These are phyloP conservation scores for Anguilla rostrata DNA, from an alignment of 2,113 vertebrate genomes.

Conservation along the genomic window DNA sequence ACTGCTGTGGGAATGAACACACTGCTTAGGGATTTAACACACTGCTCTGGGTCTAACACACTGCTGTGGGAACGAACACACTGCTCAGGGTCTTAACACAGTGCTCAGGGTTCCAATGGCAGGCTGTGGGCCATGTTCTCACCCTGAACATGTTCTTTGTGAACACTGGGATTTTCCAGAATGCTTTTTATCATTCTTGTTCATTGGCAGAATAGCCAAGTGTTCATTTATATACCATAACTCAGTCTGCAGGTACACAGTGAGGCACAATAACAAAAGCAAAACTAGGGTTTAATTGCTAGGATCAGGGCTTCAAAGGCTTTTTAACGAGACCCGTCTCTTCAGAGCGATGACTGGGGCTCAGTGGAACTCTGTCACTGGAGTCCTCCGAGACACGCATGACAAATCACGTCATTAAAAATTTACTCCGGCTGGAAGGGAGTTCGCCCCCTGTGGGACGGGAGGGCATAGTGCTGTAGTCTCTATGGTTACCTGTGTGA, in stretches of 20 bases:
- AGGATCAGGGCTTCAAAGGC: constrained; percentile 55
- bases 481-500: neutral
- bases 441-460: constrained; percentile 54
- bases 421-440: constrained; percentile 60
- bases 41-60: too few species aligned
- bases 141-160: too few species aligned
- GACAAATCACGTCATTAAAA: constrained; percentile 68
- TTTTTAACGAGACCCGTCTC: constrained; percentile 64
- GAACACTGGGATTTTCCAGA: too few species aligned
- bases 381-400: constrained; percentile 56
- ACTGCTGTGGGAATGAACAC: too few species aligned
- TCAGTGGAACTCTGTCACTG: constrained; percentile 59
- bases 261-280: constrained; percentile 43
- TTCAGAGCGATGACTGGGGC: constrained; percentile 52
- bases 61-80: too few species aligned
- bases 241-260: constrained; percentile 45
- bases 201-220: neutral
- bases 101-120: too few species aligned
- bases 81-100: too few species aligned
- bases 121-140: too few species aligned
- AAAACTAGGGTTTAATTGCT: constrained; percentile 45
- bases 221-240: neutral
- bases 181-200: neutral
- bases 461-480: neutral
- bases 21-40: too few species aligned